A percentile compares a stretch with the other conserved stretches of the same genome.
Conservation (phyloP, 2,888 invertebrate species). For the Anthophora plumipes region DNA sequence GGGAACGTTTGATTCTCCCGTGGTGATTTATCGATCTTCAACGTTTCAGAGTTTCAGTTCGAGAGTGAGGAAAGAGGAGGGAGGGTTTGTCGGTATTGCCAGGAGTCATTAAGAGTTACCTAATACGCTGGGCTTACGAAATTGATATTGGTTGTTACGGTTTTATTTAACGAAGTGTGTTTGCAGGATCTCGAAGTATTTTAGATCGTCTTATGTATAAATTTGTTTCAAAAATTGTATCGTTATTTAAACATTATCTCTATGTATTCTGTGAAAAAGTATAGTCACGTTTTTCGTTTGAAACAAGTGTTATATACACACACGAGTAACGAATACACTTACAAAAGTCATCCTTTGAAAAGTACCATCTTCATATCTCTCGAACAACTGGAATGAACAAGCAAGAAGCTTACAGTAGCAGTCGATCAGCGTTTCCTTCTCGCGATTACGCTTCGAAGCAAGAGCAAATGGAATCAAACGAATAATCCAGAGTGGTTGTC, state of each 20-base stretch:
- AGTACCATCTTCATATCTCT: neutral
- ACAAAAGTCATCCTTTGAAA: neutral
- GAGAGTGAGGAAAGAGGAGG: neutral
- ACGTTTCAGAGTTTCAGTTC: neutral
- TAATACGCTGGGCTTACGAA: too few species aligned
- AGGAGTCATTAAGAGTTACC: too few species aligned
- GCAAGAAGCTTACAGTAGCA: conserved; percentile 19
- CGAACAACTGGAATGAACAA: neutral
- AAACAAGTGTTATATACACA: too few species aligned
- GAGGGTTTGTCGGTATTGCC: neutral
- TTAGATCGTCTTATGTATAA: too few species aligned
- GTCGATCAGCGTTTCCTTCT: conserved; percentile 20
- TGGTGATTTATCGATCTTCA: conserved; percentile 42
- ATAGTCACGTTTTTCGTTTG: too few species aligned
- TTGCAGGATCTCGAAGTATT: too few species aligned
- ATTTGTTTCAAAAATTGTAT: too few species aligned
- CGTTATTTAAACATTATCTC: too few species aligned
- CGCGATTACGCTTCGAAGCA: conserved; percentile 22
- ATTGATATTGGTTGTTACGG: too few species aligned
- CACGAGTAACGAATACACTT: too few species aligned
- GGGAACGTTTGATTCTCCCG: conserved; percentile 10
- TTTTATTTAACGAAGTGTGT: too few species aligned
- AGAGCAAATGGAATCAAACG: conserved; percentile 23
- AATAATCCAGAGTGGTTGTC: conserved; percentile 28
- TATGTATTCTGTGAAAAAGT: too few species aligned